Evolutionary conservation across 1,140 invertebrate species (phyloP).

Genomic region (Pseudomyrmex pallidus): DNA sequence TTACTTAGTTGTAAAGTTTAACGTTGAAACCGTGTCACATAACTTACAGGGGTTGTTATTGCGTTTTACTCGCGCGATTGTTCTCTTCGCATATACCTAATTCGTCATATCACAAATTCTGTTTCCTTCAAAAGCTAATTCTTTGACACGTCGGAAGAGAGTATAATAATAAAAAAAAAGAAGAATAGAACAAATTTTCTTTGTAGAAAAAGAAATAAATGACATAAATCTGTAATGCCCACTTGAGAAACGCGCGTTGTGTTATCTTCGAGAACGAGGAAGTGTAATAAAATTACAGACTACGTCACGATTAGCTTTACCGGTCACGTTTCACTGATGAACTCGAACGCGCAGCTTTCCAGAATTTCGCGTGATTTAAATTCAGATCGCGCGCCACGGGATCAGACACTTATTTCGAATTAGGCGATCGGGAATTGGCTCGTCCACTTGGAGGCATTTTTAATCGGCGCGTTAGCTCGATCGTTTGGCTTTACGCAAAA

Average conservation of each 20-base stretch:
- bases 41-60: constrained; percentile 39
- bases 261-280: not conserved
- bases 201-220: too few species aligned
- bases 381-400: constrained; percentile 40
- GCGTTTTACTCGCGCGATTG: not conserved
- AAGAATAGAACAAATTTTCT: too few species aligned
- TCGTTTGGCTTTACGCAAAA: not conserved
- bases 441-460: constrained; percentile 31
- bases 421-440: constrained; percentile 32
- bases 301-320: constrained; percentile 16
- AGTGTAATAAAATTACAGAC: not conserved
- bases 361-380: constrained; percentile 32
- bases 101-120: not conserved
- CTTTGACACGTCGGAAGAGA: not conserved
- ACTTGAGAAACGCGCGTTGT: too few species aligned
- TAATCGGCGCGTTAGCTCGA: constrained; percentile 10
- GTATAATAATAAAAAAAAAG: not conserved
- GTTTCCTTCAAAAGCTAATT: too few species aligned
- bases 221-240: too few species aligned
- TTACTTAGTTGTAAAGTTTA: constrained; percentile 73
- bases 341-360: not conserved
- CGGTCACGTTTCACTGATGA: constrained; percentile 36
- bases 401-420: constrained; percentile 37
- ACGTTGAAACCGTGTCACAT: constrained; percentile 42
- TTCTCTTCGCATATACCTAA: constrained; percentile 9